These are phyloP conservation scores for Chionodraco myersi DNA, from an alignment of 2,113 vertebrate species.

Conservation along the genomic window DNA sequence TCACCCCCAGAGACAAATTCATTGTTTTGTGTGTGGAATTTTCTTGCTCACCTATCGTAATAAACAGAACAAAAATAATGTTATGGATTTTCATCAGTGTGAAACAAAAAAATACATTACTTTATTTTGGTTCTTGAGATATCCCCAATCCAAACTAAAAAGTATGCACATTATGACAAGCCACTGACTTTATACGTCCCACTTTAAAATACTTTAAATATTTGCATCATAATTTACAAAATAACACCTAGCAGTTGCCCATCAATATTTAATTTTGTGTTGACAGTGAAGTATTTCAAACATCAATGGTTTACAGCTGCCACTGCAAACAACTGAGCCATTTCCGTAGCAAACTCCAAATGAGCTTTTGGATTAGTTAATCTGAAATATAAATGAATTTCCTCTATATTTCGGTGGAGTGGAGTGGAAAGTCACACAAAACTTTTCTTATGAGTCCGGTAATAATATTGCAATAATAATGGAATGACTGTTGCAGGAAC, in stretches of 20 bases:
- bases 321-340: background rate
- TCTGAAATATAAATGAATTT: constrained; percentile 38
- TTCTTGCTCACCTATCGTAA: background rate
- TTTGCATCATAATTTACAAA: constrained; percentile 13
- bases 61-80: background rate
- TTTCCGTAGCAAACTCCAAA: constrained; percentile 9
- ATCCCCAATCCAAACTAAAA: background rate
- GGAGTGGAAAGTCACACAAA: constrained; percentile 41
- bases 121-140: background rate
- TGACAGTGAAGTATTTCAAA: constrained; percentile 55
- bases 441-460: constrained; percentile 60
- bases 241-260: constrained; percentile 18
- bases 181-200: background rate
- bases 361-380: constrained; percentile 34
- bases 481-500: constrained; percentile 64
- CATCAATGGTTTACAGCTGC: constrained; percentile 32
- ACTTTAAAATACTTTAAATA: constrained; percentile 8
- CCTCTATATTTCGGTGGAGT: constrained; percentile 22
- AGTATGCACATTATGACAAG: background rate
- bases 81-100: background rate
- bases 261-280: constrained; percentile 36
- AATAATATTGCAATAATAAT: constrained; percentile 60
- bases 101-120: background rate
- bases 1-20: constrained; percentile 14
- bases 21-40: background rate